Evolutionary conservation across 2,888 invertebrate species (phyloP).

Genomic region (Metallyticus violacea): DNA sequence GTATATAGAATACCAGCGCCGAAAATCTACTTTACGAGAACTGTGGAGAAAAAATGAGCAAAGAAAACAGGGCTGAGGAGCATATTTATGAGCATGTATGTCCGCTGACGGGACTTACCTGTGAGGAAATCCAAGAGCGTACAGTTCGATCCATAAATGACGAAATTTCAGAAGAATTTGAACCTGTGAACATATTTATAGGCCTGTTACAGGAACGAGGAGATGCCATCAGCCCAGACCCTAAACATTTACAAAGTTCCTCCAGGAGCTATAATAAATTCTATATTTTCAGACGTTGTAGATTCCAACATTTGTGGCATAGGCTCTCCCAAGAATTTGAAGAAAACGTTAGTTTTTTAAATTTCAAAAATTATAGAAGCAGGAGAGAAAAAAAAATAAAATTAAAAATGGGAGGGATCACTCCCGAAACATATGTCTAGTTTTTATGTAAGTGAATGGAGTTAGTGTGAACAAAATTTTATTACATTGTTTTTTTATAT

Average conservation of each 20-base stretch:
- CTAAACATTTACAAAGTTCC: constrained; percentile 34
- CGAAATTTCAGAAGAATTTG: no score
- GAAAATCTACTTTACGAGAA: constrained; percentile 16
- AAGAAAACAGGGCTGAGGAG: constrained; percentile 22
- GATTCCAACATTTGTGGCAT: constrained; percentile 1
- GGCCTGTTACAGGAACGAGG: constrained; percentile 17
- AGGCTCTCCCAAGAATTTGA: constrained; percentile 28
- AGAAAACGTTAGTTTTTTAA: constrained; percentile 26
- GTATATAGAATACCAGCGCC: constrained; percentile 12
- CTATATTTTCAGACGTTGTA: neutral
- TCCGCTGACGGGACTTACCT: no score
- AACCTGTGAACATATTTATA: constrained; percentile 31
- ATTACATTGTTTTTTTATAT: constrained; percentile 27
- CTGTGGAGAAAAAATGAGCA: neutral
- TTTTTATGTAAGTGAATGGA: no score
- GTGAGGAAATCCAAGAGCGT: no score
- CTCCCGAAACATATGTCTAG: no score
- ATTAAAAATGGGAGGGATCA: constrained; percentile 19
- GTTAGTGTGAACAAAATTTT: no score
- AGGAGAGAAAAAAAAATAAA: neutral
- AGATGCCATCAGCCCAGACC: constrained; percentile 29
- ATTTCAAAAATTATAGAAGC: neutral
- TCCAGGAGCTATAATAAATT: constrained; percentile 24
- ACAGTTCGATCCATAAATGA: no score
- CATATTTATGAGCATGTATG: constrained; percentile 34